Evolutionary conservation across 1,140 invertebrate genomes (phyloP).

Genomic region (Thaumatotibia leucotreta): DNA sequence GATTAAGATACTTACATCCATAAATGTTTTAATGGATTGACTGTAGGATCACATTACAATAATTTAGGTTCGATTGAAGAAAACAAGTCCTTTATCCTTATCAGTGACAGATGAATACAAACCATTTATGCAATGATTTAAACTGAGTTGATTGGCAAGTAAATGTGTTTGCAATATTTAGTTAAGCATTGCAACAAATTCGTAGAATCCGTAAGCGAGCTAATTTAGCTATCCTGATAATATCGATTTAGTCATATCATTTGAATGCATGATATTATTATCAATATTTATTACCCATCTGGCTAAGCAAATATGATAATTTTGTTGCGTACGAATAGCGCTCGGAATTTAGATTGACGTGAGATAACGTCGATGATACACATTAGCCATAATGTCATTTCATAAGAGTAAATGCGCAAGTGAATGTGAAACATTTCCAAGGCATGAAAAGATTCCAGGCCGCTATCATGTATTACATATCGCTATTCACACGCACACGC

Average conservation of each 20-base stretch:
- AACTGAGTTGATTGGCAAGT: too few species aligned
- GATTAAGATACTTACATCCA: neutral
- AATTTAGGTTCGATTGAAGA: neutral
- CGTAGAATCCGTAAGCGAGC: neutral
- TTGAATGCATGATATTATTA: neutral
- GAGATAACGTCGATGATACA: neutral
- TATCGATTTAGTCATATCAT: neutral
- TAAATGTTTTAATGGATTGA: neutral
- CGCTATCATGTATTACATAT: slow-evolving; percentile 20
- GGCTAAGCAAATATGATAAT: neutral
- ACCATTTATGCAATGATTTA: neutral
- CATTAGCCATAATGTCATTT: neutral
- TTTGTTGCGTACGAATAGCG: neutral
- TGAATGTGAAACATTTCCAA: slow-evolving; percentile 4
- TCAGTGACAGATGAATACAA: neutral
- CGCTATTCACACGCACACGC: slow-evolving; percentile 29
- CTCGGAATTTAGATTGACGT: neutral
- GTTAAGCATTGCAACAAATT: neutral
- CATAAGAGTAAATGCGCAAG: neutral
- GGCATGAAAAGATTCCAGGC: slow-evolving; percentile 4
- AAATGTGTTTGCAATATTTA: neutral
- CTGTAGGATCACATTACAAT: neutral
- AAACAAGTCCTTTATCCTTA: neutral
- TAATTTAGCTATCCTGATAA: neutral
- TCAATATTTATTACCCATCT: neutral